Evolutionary conservation across 2,888 invertebrate genomes (phyloP), one percentile per base, ranked within the genome.

Genomic region (Pheosia tremula): DNA sequence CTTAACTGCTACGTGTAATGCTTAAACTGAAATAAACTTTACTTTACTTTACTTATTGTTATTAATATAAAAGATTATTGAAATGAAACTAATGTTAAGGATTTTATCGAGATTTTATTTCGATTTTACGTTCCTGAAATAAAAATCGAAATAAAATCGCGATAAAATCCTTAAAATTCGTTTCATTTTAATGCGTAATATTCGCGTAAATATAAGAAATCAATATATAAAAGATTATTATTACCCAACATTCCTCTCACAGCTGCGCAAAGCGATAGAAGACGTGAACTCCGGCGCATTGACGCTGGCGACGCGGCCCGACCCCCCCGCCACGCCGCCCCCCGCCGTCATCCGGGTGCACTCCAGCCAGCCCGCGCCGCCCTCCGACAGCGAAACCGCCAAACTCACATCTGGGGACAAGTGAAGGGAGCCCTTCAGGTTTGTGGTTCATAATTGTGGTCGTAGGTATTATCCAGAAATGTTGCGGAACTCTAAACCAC

Each of bases 221-320:
- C n/a, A n/a, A n/a, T n/a, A 24, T 24, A 24, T 24, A 24, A 24
- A 24, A 24, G 24, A 24, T 24, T 24, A 24, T 24, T 24, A 24
- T 24, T 24, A 13, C 49, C 6, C 38, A n/a, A n/a, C 39, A 57
- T 83, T 85, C 63, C 0, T 8, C 43, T n/a, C 45, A 11, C 86
- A 97, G 96, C 94, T 98, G 50, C 95, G 98, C 64, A 97, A 96
- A 88, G 97, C 98, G 8, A 98, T 98, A 63, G 98, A 98, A 83
- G 97, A 98, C 81, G 97, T 97, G 36, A 98, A 98, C 88, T 96
- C 97, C 10, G 98, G 98, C 4, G 89, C 75, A 0, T 77, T 93
- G 2, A 92, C 91, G 0, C 81, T 88, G 0, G 84, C 84, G 3
- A 87, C 76, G 0, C 77, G 90, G 0, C 92, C 92, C 3, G 79